phyloP scores from a whole-genome alignment of 2,888 invertebrate genomes.

The Dynastes grantii region DNA sequence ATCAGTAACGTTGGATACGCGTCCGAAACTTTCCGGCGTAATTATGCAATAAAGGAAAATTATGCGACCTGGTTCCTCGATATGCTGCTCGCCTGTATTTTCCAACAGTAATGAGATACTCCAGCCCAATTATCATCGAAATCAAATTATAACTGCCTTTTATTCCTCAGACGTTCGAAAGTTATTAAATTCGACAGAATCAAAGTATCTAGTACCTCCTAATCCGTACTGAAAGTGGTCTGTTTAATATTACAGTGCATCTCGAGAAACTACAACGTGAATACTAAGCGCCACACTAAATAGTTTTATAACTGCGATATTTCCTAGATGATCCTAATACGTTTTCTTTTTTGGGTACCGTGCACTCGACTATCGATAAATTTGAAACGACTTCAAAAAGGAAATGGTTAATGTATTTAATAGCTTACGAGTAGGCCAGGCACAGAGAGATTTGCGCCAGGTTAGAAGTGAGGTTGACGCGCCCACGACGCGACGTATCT shows the following conservation, averaged over 20 bases:
- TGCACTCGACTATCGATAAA: too few relatives aligned
- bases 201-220: not conserved
- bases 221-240: not conserved
- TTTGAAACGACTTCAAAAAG: too few relatives aligned
- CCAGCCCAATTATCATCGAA: conserved; percentile 7
- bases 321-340: not conserved
- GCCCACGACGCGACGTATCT: too few relatives aligned
- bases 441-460: too few relatives aligned
- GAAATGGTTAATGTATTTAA: too few relatives aligned
- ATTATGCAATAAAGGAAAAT: too few relatives aligned
- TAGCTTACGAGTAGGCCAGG: too few relatives aligned
- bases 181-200: conserved; percentile 13
- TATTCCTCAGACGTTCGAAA: not conserved
- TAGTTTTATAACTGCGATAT: not conserved
- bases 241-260: not conserved
- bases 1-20: too few relatives aligned
- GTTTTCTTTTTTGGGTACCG: too few relatives aligned
- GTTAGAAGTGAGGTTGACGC: too few relatives aligned
- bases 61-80: not conserved
- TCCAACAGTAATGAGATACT: not conserved
- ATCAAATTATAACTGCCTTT: conserved; percentile 8
- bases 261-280: not conserved
- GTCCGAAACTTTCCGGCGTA: too few relatives aligned
- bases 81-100: not conserved
- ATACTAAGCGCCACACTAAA: not conserved